Percentiles rank a stretch among this genome's conserved stretches.
Conservation (phyloP, 2,113 vertebrate genomes). For the Gobiocypris rarus region DNA sequence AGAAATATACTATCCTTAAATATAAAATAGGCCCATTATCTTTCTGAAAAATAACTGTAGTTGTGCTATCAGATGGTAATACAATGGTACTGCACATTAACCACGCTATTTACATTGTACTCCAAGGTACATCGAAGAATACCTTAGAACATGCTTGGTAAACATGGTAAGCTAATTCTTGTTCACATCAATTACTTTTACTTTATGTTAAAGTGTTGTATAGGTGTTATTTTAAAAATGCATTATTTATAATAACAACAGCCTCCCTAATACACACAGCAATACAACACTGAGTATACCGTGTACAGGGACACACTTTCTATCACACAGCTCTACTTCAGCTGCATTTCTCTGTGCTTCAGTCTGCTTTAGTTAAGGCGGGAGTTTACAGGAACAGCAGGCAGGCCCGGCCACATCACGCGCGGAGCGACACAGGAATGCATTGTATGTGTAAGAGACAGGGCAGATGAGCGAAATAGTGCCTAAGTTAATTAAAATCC, state of each 20-base stretch:
- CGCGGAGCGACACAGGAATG: conserved; percentile 82
- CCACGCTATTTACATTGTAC: background rate
- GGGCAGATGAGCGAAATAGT: conserved; percentile 77
- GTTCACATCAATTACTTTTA: background rate
- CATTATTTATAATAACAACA: background rate
- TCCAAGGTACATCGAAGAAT: background rate
- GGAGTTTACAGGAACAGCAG: conserved; percentile 86
- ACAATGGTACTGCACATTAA: background rate
- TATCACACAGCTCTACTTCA: background rate
- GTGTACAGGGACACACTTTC: background rate
- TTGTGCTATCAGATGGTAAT: background rate
- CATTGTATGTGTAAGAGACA: conserved; percentile 82
- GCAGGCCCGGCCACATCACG: conserved; percentile 79
- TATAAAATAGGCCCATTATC: background rate
- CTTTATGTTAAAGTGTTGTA: background rate
- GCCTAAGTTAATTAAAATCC: conserved; percentile 71
- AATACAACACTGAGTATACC: background rate
- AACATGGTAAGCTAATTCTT: background rate
- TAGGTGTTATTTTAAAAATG: background rate
- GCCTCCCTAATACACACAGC: background rate
- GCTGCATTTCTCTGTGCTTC: conserved; percentile 52
- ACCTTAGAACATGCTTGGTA: background rate
- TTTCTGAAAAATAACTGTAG: background rate
- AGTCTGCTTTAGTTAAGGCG: conserved; percentile 75
- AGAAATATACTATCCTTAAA: no score